Conservation (phyloP, 2,888 invertebrate species). For the Lithodes maja region DNA sequence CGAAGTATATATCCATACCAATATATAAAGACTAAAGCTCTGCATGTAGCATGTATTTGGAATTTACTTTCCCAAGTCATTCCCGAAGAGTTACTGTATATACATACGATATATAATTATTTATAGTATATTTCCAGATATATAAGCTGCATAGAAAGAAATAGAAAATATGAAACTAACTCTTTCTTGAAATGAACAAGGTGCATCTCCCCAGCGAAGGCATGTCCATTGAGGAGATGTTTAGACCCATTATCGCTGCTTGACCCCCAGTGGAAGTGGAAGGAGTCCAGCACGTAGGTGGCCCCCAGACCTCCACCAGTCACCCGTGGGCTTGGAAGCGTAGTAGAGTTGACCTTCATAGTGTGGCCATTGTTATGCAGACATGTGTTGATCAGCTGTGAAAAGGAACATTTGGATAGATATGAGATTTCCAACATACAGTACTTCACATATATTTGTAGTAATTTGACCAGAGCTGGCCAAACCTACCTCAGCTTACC, state of each 20-base stretch:
- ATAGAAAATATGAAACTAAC: background rate
- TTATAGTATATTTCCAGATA: too few species aligned
- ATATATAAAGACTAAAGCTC: too few species aligned
- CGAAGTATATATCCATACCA: too few species aligned
- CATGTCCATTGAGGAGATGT: background rate
- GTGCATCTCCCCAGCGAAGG: conserved; percentile 23
- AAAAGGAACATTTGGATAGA: background rate
- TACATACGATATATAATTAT: too few species aligned
- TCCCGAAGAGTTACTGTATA: too few species aligned
- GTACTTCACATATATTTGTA: too few species aligned
- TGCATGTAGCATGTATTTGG: too few species aligned
- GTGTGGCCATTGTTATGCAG: background rate
- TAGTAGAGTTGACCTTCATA: background rate
- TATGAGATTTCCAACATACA: too few species aligned
- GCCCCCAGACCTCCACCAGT: background rate
- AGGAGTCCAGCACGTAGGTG: background rate
- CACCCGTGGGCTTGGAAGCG: background rate
- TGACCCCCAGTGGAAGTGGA: conserved; percentile 28
- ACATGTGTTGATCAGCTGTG: background rate
- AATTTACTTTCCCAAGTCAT: too few species aligned
- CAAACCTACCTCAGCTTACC: too few species aligned
- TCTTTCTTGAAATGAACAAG: conserved; percentile 20
- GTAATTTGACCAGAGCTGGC: too few species aligned
- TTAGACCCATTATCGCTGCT: background rate
- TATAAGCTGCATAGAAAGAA: too few species aligned